Base-by-base conservation (phyloP, 2,113 vertebrate species). In the Amphiprion percula region DNA sequence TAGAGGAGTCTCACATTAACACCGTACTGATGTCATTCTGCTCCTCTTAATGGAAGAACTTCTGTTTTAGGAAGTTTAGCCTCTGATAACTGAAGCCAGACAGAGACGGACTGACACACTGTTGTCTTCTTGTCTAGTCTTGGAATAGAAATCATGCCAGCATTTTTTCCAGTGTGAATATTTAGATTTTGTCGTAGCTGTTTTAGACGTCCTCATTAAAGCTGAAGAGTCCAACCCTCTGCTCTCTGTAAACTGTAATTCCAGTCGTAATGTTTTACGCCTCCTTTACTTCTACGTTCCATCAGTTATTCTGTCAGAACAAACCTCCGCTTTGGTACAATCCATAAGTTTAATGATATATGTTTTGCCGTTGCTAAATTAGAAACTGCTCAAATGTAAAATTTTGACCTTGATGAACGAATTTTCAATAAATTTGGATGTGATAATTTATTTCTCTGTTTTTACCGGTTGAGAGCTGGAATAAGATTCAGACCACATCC, bases 221-320 rank as follows among this genome's bases (percentile, higher is more conserved):
- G 28, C 37, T 21, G 30, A 11, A 4, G 64, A 49, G 50, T 77
- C 47, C 50, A 26, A 72, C 65, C 75, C 74, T 67, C 52, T 68
- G 72, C 75, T 67, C 61, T 62, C 73, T 7, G 61, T 83, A 64
- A 86, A 85, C 23, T 77, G 28, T 77, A 30, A 82, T 78, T 67
- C 26, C 44, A 64, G 17, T 64, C 56, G 1, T 68, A 28, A 33
- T 44, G 7, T 56, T 87, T 69, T 75, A 84, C 53, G 47, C 41
- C 53, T 75, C 30, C 46, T 28, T 28, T 55, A 24, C 67, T 24
- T 65, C 17, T 28, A 30, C 28, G 55, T 62, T 76, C 55, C 60
- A 77, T 75, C 68, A 58, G 74, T 74, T n/a, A 17, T 59, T n/a
- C 8, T 61, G 63, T n/a, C 17, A 53, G 59, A 23, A 30, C 50